Evolutionary conservation across 2,113 vertebrate genomes (phyloP).

Genomic region (Osmerus eperlanus): DNA sequence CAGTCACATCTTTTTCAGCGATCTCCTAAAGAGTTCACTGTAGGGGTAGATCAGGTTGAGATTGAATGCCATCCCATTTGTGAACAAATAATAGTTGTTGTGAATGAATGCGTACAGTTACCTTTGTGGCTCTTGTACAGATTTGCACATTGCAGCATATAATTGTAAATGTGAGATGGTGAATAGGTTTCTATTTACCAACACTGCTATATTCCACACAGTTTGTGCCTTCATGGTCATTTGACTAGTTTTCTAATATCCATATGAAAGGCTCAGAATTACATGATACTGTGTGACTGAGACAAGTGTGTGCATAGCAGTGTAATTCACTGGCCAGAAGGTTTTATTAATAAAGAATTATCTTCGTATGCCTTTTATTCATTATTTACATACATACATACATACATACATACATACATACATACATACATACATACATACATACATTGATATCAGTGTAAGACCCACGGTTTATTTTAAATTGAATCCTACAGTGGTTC

Average conservation of each 20-base stretch:
- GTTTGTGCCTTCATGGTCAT: constrained; percentile 32
- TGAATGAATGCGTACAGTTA: neutral
- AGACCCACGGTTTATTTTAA: too few species aligned
- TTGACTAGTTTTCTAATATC: neutral
- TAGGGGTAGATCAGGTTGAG: too few species aligned
- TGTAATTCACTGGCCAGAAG: constrained; percentile 44
- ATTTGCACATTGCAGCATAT: neutral
- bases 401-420: neutral
- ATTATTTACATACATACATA: neutral
- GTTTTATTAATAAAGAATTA: constrained; percentile 59
- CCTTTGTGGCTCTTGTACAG: neutral
- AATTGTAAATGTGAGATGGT: too few species aligned
- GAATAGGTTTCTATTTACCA: too few species aligned
- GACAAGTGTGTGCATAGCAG: constrained; percentile 22
- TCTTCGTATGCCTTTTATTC: constrained; percentile 21
- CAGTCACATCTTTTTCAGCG: too few species aligned
- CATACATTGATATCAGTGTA: too few species aligned
- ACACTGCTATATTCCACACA: constrained; percentile 14
- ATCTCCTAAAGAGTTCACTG: too few species aligned
- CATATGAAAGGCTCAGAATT: constrained; percentile 49
- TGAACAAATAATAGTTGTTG: too few species aligned
- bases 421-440: neutral
- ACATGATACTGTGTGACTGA: neutral
- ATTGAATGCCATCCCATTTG: too few species aligned
- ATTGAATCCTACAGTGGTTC: too few species aligned